These are phyloP conservation scores for Tokudaia muenninki DNA, from an alignment of 2,797 vertebrate genomes.

Conservation along the genomic window DNA sequence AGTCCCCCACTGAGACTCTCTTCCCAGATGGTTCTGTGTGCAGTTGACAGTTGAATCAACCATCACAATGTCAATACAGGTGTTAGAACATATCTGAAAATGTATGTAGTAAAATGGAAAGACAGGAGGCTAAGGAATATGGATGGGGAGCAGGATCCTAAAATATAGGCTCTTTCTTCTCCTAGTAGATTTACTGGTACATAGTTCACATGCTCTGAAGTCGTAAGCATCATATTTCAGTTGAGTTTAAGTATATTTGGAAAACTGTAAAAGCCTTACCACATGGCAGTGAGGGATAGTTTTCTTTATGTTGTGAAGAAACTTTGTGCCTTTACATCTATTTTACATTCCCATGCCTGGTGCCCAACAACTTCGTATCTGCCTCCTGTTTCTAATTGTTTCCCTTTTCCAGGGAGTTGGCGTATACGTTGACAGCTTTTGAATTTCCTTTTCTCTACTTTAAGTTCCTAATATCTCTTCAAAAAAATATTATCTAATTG, in stretches of 20 bases:
- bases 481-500: constrained; percentile 33
- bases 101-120: not conserved
- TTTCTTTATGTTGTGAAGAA: not conserved
- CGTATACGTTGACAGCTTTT: not conserved
- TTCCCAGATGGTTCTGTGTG: not conserved
- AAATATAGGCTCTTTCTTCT: not conserved
- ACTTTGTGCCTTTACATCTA: not conserved
- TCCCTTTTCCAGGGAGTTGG: not conserved
- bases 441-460: constrained; percentile 16
- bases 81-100: not conserved
- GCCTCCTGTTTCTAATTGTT: not conserved
- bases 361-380: not conserved
- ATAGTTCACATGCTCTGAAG: not conserved
- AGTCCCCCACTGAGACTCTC: not conserved
- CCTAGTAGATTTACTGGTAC: not conserved
- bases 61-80: not conserved
- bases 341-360: not conserved
- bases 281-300: not conserved
- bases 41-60: not conserved
- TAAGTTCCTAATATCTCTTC: constrained; percentile 17
- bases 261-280: not conserved
- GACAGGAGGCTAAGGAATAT: not conserved
- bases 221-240: not conserved
- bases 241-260: not conserved
- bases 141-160: not conserved